Percentiles rank a stretch among this genome's conserved stretches.
phyloP scores from a whole-genome alignment of 2,113 vertebrate genomes.

The Aix galericulata region DNA sequence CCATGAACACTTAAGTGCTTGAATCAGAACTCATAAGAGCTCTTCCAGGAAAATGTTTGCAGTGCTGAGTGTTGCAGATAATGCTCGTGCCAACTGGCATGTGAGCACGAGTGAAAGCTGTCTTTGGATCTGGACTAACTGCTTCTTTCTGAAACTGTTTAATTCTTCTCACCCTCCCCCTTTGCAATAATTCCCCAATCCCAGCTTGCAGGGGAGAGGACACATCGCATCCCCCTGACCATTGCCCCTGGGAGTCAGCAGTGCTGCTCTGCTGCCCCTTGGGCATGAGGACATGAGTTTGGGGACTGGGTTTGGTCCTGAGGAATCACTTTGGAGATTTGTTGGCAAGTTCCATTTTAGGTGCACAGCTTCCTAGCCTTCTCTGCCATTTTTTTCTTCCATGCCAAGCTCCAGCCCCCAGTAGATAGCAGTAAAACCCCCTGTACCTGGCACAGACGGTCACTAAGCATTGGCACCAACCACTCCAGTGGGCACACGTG shows the following conservation, averaged over 20 bases:
- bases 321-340: neutral
- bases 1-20: neutral
- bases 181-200: neutral
- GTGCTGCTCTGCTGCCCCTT: neutral
- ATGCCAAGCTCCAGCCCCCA: neutral
- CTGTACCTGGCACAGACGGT: neutral
- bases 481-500: neutral
- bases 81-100: neutral
- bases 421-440: neutral
- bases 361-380: neutral
- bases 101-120: neutral
- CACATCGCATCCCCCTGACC: neutral
- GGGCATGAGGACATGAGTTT: neutral
- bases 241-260: neutral
- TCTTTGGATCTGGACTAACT: slow-evolving; percentile 9
- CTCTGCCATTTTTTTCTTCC: neutral
- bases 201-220: neutral
- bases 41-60: slow-evolving; percentile 31
- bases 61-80: neutral
- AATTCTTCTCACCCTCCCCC: neutral
- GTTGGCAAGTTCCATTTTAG: neutral
- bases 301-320: neutral
- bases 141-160: slow-evolving; percentile 13
- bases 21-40: neutral
- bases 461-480: no score